A percentile compares a stretch with the other conserved stretches of the same genome.
Conservation (phyloP, 1,140 invertebrate species). For the Mya arenaria region DNA sequence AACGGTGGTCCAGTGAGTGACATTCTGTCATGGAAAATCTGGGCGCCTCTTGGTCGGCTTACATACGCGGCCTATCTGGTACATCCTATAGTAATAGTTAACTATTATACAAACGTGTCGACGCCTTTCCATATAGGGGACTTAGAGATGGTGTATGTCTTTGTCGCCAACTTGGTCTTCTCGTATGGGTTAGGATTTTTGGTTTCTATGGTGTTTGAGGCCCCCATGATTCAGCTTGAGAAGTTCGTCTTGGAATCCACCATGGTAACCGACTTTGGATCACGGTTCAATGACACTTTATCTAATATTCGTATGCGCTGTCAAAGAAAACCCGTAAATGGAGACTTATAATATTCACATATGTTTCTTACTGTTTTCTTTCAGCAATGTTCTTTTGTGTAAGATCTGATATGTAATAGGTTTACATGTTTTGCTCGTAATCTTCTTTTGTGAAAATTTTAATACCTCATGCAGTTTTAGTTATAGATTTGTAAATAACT, state of each 20-base stretch:
- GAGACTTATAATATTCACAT: not conserved
- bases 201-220: conserved; percentile 52
- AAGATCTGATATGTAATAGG: not conserved
- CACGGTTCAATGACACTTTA: not conserved
- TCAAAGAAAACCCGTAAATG: not conserved
- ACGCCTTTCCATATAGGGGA: conserved; percentile 30
- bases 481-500: no score
- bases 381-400: not conserved
- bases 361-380: not conserved
- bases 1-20: conserved; percentile 85
- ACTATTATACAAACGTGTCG: conserved; percentile 2
- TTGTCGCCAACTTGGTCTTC: not conserved
- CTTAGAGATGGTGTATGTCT: conserved; percentile 31
- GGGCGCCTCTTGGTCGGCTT: conserved; percentile 89
- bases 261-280: not conserved
- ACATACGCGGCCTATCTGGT: conserved; percentile 83
- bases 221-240: conserved; percentile 54
- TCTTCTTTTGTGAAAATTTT: no score
- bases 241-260: conserved; percentile 11
- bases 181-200: conserved; percentile 41
- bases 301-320: not conserved
- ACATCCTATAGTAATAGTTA: conserved; percentile 83
- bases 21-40: conserved; percentile 88
- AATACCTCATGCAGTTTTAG: no score
- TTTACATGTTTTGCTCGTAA: not conserved